Evolutionary conservation across 2,797 vertebrate species (phyloP).

Genomic region (Labroides dimidiatus): DNA sequence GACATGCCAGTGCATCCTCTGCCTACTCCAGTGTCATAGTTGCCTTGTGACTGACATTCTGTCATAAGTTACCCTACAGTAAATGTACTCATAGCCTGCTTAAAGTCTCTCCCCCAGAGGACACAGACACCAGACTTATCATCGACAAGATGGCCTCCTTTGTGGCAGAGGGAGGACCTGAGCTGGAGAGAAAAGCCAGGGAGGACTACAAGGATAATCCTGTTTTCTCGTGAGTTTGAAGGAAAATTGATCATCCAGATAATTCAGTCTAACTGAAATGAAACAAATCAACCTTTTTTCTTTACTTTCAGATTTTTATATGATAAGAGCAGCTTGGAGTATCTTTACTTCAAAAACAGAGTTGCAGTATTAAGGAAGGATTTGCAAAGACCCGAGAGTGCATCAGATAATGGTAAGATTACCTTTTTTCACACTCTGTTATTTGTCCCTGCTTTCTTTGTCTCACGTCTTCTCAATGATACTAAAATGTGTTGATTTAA

Average conservation of each 20-base stretch:
- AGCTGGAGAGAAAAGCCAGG: constrained; percentile 93
- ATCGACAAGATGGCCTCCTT: constrained; percentile 97
- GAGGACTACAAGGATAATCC: constrained; percentile 97
- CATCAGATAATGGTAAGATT: constrained; percentile 70
- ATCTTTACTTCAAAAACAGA: constrained; percentile 96
- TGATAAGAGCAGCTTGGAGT: constrained; percentile 92
- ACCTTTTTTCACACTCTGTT: not conserved
- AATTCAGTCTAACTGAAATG: not conserved
- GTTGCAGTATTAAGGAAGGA: constrained; percentile 90
- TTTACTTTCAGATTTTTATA: constrained; percentile 89
- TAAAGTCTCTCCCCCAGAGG: constrained; percentile 99
- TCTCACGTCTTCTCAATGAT: not conserved
- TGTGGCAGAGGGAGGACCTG: constrained; percentile 94
- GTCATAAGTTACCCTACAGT: constrained; percentile 86
- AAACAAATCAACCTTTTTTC: constrained; percentile 12
- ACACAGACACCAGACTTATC: constrained; percentile 91
- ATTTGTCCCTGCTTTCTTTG: constrained; percentile 13
- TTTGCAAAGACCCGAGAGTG: constrained; percentile 75
- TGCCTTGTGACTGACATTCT: constrained; percentile 85
- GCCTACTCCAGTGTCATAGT: constrained; percentile 68
- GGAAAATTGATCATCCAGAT: not conserved
- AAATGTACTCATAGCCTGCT: constrained; percentile 97
- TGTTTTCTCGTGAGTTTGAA: constrained; percentile 89
- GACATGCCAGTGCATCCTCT: constrained; percentile 64
- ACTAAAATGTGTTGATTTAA: not conserved